Evolutionary conservation across 2,797 vertebrate genomes (phyloP), one percentile per base, ranked within the genome.

Genomic region (Ctenopoma multispine): DNA sequence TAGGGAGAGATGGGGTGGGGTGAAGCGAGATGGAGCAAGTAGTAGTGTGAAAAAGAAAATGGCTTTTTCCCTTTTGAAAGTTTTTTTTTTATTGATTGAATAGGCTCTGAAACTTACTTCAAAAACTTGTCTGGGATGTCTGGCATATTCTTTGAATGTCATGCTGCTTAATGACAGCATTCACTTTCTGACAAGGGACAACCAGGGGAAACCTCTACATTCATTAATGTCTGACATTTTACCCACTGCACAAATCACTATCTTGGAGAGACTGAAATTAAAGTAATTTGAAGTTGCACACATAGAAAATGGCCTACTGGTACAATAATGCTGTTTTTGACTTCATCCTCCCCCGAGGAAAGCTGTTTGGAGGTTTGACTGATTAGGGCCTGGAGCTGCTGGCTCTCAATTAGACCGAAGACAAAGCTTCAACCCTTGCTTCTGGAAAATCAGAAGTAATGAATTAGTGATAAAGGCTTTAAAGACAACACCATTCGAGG

Each of bases 401-500:
- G 61, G 70, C 76, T 83, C 77, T 81, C 77, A 82, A 79, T 86
- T 81, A 79, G 67, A 83, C 63, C 38, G 64, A 83, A 87, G 79
- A 81, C 69, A 73, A 83, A 87, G 72, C 85, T 88, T 80, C 68
- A 82, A 65, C 54, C 40, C 47, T 73, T 46, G 56, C 77, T 78
- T 60, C 75, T 74, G 61, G 72, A 83, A 80, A 81, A 82, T 85
- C 83, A 77, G 43, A 89, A 69, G 79, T 72, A 87, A 88, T 88
- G 81, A 90, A 89, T 90, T 86, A 87, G 77, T 87, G 84, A 88
- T 90, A 84, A 85, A 77, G 77, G 73, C 81, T 86, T 90, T 79
- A 89, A 87, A 86, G 83, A 82, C 79, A 80, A 82, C 82, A 80
- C 81, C 77, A 87, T 89, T 86, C 89, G 72, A 69, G 61, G 14